phyloP scores from a whole-genome alignment of 2,797 vertebrate genomes.

The Petrocephalus schoutedeni region DNA sequence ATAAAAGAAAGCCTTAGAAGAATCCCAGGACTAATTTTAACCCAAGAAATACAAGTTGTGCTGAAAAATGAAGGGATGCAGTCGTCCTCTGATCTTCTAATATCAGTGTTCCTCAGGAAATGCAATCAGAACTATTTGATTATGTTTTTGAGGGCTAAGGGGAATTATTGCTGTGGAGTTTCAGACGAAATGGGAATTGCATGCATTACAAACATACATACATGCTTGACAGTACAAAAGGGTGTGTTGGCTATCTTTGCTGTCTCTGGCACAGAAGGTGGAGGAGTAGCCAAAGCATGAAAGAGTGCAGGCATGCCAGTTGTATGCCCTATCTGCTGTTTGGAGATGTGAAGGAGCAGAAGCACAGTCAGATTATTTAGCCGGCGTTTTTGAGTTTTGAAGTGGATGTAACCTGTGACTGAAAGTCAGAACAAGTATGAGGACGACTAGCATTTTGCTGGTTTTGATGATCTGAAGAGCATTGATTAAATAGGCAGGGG shows the following conservation, averaged over 20 bases:
- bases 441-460: not conserved
- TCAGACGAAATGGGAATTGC: not conserved
- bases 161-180: not conserved
- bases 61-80: not conserved
- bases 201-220: not conserved
- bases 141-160: not conserved
- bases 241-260: not conserved
- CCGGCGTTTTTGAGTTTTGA: too few relatives aligned
- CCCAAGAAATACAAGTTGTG: not conserved
- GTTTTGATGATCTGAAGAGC: not conserved
- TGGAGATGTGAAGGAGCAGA: not conserved
- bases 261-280: not conserved
- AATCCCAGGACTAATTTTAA: not conserved
- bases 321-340: not conserved
- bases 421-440: not conserved
- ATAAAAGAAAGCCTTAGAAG: slow-evolving; percentile 1
- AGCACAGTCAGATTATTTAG: not conserved
- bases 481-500: not conserved
- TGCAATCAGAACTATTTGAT: not conserved
- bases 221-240: not conserved
- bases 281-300: not conserved
- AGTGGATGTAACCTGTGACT: not conserved
- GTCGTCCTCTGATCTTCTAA: not conserved
- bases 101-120: not conserved
- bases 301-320: not conserved